These are phyloP conservation scores for Ranitomeya variabilis DNA, from an alignment of 2,113 vertebrate species.

Conservation along the genomic window DNA sequence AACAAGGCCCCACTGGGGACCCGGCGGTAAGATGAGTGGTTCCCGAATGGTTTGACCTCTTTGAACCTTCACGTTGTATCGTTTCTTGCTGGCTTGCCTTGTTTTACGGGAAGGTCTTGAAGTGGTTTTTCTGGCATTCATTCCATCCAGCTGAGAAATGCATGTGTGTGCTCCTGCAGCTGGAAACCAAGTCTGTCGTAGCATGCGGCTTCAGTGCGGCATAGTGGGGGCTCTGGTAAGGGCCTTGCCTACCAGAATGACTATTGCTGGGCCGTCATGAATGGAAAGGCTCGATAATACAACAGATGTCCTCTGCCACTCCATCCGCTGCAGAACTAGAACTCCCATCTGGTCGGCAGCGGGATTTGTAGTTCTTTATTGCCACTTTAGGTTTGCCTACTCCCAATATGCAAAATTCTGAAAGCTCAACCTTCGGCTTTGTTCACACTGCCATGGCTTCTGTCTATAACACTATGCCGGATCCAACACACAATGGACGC, in stretches of 20 bases:
- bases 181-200: slow-evolving; percentile 73
- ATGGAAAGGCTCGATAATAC: slow-evolving; percentile 63
- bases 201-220: slow-evolving; percentile 64
- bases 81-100: slow-evolving; percentile 73
- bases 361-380: slow-evolving; percentile 5
- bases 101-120: slow-evolving; percentile 73
- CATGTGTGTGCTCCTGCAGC: slow-evolving; percentile 76
- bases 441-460: too few relatives aligned
- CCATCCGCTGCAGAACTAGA: slow-evolving; percentile 15
- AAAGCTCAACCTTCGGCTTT: not conserved
- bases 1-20: slow-evolving; percentile 96
- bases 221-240: not conserved
- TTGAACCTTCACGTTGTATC: slow-evolving; percentile 78
- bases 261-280: not conserved
- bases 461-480: too few relatives aligned
- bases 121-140: slow-evolving; percentile 67
- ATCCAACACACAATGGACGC: too few relatives aligned
- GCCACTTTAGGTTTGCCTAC: not conserved
- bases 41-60: slow-evolving; percentile 79
- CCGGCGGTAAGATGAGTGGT: slow-evolving; percentile 91
- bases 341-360: not conserved
- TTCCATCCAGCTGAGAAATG: slow-evolving; percentile 67
- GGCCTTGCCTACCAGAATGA: not conserved
- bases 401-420: not conserved
- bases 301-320: not conserved